These are phyloP conservation scores for Enteromius afrohamiltoni DNA, from an alignment of 2,797 vertebrate species.

Conservation along the genomic window DNA sequence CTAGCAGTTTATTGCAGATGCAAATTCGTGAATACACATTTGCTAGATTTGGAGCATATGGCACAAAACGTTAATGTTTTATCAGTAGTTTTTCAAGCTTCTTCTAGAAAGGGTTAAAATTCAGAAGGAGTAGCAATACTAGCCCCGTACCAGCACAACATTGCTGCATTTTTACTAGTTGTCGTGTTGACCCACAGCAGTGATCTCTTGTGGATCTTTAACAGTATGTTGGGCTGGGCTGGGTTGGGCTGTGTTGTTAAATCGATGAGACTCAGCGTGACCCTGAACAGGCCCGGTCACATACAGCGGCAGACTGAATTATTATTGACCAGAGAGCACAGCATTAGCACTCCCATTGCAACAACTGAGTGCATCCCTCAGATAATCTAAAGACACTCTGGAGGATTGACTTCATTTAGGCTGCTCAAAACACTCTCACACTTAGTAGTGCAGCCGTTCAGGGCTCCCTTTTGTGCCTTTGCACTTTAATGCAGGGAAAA, in stretches of 20 bases:
- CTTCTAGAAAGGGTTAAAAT: background rate
- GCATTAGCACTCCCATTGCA: slow-evolving; percentile 9
- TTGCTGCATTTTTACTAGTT: background rate
- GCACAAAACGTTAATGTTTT: background rate
- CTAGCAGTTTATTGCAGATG: background rate
- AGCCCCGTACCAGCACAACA: background rate
- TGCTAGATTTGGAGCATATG: background rate
- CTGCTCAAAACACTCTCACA: background rate
- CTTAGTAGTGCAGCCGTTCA: background rate
- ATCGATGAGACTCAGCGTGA: background rate
- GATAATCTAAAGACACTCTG: slow-evolving; percentile 19
- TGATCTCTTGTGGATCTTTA: background rate
- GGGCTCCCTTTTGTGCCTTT: background rate
- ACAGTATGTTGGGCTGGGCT: background rate
- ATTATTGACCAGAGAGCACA: slow-evolving; percentile 30
- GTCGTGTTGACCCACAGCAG: background rate
- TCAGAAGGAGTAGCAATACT: no score
- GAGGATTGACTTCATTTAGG: slow-evolving; percentile 22
- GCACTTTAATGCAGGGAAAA: slow-evolving; percentile 1
- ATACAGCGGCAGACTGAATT: slow-evolving; percentile 20
- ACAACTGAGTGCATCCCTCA: slow-evolving; percentile 1
- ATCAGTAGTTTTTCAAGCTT: background rate
- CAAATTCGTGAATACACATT: background rate
- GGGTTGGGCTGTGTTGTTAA: background rate
- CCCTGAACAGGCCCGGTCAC: slow-evolving; percentile 1